These are phyloP conservation scores for Salmo trutta DNA, from an alignment of 2,797 vertebrate genomes.

Conservation along the genomic window DNA sequence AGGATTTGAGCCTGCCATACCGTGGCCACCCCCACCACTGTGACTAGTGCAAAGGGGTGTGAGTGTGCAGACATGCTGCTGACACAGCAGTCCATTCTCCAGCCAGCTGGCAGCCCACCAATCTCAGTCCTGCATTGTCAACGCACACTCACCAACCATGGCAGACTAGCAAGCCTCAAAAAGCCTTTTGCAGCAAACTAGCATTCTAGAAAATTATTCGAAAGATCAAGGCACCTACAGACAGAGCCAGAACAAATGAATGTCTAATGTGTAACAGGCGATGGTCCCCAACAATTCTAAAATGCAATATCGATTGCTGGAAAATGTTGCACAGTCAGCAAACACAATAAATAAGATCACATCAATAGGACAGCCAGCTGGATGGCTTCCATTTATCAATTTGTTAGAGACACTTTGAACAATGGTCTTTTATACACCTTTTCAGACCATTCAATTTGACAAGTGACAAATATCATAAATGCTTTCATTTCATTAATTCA, in stretches of 20 bases:
- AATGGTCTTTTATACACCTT: neutral
- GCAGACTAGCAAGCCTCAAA: neutral
- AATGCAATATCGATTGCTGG: neutral
- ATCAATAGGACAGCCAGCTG: slow-evolving; percentile 9
- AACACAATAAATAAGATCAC: neutral
- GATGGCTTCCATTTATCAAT: neutral
- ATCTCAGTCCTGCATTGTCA: slow-evolving; percentile 12
- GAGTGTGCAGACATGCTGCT: slow-evolving; percentile 10
- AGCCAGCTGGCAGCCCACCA: slow-evolving; percentile 5
- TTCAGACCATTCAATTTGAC: neutral
- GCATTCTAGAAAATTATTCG: slow-evolving; percentile 4
- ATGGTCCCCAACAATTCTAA: neutral
- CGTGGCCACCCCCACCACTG: neutral
- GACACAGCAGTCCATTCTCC: slow-evolving; percentile 14
- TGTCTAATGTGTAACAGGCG: neutral
- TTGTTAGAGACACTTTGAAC: neutral
- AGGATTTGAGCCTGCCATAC: slow-evolving; percentile 10
- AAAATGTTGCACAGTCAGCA: slow-evolving; percentile 5
- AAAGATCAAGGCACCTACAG: neutral
- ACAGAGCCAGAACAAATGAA: neutral
- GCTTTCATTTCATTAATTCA: neutral
- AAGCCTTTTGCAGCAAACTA: neutral
- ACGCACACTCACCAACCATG: neutral
- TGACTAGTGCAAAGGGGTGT: neutral
- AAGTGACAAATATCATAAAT: neutral